phyloP scores from a whole-genome alignment of 2,113 vertebrate species.

The Salvelinus fontinalis region DNA sequence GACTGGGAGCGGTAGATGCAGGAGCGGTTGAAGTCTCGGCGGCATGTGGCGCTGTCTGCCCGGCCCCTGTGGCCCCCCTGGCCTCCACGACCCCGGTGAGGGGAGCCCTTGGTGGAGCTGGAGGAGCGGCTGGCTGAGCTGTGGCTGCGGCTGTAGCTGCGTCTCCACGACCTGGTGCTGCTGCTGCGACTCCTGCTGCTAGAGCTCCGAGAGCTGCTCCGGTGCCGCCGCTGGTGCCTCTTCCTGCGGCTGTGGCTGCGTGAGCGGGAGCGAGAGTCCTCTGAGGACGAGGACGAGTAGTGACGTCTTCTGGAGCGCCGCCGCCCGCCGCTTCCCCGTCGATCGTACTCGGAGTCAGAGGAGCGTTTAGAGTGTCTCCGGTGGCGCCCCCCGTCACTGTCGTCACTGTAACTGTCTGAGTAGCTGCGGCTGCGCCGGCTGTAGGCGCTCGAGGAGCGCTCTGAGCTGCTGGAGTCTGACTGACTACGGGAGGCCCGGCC shows the following conservation, averaged over 20 bases:
- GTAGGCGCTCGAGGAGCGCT: conserved; percentile 87
- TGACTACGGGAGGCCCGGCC: conserved; percentile 79
- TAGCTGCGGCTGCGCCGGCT: conserved; percentile 87
- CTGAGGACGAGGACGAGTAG: conserved; percentile 83
- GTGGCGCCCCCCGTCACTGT: conserved; percentile 77
- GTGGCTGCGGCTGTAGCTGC: conserved; percentile 90
- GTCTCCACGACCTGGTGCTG: conserved; percentile 87
- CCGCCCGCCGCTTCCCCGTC: conserved; percentile 77
- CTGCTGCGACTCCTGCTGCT: conserved; percentile 93
- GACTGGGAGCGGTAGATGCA: conserved; percentile 96
- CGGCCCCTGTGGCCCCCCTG: conserved; percentile 62
- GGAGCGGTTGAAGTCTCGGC: conserved; percentile 90
- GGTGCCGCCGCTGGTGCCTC: conserved; percentile 75
- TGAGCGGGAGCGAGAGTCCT: conserved; percentile 80
- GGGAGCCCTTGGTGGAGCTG: conserved; percentile 78
- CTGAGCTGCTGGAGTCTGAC: conserved; percentile 91
- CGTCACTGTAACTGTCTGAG: conserved; percentile 93
- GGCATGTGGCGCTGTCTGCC: conserved; percentile 74
- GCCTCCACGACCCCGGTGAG: conserved; percentile 76
- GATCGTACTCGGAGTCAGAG: conserved; percentile 90
- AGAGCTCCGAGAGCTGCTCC: conserved; percentile 83
- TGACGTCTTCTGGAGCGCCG: conserved; percentile 83
- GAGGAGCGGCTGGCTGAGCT: conserved; percentile 85
- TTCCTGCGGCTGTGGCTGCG: conserved; percentile 82
- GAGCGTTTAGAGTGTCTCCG: conserved; percentile 80